Evolutionary conservation across 2,888 invertebrate species (phyloP).

Genomic region (Dinocampus coccinellae): DNA sequence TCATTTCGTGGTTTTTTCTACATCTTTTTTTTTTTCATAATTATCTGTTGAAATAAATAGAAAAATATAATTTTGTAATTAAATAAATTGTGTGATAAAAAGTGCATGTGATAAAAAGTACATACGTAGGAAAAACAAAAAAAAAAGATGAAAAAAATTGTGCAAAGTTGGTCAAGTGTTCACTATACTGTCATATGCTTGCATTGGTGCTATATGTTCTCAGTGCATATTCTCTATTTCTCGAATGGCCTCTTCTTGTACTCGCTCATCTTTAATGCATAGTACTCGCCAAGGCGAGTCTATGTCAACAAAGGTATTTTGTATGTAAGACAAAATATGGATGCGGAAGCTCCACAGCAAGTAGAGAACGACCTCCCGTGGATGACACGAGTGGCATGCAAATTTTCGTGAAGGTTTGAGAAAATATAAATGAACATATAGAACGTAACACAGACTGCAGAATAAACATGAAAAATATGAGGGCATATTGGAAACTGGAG

Average conservation of each 20-base stretch:
- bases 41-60: too few relatives aligned
- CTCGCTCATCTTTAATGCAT: constrained; percentile 47
- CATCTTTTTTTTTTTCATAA: too few relatives aligned
- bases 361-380: constrained; percentile 36
- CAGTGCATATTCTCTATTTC: constrained; percentile 18
- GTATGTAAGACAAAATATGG: constrained; percentile 38
- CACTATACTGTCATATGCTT: constrained; percentile 2
- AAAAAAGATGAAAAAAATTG: too few relatives aligned
- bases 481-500: not conserved
- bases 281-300: constrained; percentile 34
- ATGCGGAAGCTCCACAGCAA: constrained; percentile 28
- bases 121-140: too few relatives aligned
- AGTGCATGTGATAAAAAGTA: too few relatives aligned
- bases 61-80: too few relatives aligned
- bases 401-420: constrained; percentile 24
- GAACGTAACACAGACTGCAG: not conserved
- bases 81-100: too few relatives aligned
- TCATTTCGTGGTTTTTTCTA: constrained; percentile 5
- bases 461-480: not conserved
- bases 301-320: constrained; percentile 44
- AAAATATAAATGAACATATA: constrained; percentile 22
- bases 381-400: constrained; percentile 33
- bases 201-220: not conserved
- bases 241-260: constrained; percentile 2
- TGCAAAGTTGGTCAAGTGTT: constrained; percentile 44